Evolutionary conservation across 2,888 invertebrate genomes (phyloP).

Genomic region (Polyommatus icarus): DNA sequence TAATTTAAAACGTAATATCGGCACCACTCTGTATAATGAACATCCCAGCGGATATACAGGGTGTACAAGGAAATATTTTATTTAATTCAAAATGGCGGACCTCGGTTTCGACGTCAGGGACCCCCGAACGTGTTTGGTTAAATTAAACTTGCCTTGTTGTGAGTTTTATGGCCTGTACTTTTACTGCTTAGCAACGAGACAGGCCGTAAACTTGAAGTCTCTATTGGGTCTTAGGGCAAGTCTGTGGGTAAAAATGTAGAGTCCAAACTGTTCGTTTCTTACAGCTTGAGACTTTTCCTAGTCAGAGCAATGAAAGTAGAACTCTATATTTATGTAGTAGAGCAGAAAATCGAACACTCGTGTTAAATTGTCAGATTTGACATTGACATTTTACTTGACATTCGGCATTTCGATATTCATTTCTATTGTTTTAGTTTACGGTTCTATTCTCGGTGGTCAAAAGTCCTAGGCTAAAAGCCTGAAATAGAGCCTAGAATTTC

Average conservation of each 20-base stretch:
- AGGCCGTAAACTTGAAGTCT: not conserved
- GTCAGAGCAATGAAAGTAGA: not conserved
- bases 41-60: not conserved
- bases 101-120: not conserved
- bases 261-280: not conserved
- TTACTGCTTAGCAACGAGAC: not conserved
- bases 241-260: not conserved
- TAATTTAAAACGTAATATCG: conserved; percentile 16
- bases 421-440: not conserved
- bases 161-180: not conserved
- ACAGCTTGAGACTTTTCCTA: not conserved
- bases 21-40: conserved; percentile 18
- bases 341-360: too few relatives aligned
- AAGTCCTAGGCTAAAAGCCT: not conserved
- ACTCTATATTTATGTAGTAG: not conserved
- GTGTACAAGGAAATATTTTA: conserved; percentile 16
- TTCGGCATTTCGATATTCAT: too few relatives aligned
- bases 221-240: not conserved
- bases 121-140: conserved; percentile 11
- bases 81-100: conserved; percentile 15
- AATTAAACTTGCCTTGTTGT: conserved; percentile 12
- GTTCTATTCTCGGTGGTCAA: not conserved
- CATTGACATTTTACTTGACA: not conserved
- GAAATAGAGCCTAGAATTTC: not conserved
- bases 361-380: too few relatives aligned